Percentiles rank a stretch among this genome's conserved stretches.
Conservation (phyloP, 2,888 invertebrate species). For the Drymonia ruficornis region DNA sequence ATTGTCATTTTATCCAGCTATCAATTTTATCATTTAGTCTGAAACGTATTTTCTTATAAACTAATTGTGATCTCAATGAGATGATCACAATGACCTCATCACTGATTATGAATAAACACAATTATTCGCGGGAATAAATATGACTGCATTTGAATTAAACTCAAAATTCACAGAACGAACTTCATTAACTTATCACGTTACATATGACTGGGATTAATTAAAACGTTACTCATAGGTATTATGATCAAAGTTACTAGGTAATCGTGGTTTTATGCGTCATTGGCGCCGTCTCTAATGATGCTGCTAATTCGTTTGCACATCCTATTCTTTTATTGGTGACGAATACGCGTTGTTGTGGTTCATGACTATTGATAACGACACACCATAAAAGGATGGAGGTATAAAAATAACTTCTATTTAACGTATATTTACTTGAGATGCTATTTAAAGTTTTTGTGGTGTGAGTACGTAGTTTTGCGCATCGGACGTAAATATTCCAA, state of each 20-base stretch:
- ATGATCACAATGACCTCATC: slow-evolving; percentile 27
- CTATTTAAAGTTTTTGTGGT: not conserved
- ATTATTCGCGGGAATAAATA: slow-evolving; percentile 19
- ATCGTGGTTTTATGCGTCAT: slow-evolving; percentile 53
- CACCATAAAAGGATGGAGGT: slow-evolving; percentile 16
- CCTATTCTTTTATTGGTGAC: slow-evolving; percentile 43
- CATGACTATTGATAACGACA: slow-evolving; percentile 26
- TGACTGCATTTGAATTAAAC: slow-evolving; percentile 16
- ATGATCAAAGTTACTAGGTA: slow-evolving; percentile 3
- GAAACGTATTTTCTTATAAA: slow-evolving; percentile 4
- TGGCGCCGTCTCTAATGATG: slow-evolving; percentile 67
- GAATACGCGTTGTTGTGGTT: slow-evolving; percentile 44
- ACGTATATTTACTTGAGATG: not conserved
- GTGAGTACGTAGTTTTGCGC: not conserved
- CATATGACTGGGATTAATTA: slow-evolving; percentile 1
- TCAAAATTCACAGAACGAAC: slow-evolving; percentile 17
- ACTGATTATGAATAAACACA: slow-evolving; percentile 18
- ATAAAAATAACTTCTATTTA: slow-evolving; percentile 8
- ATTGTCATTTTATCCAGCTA: slow-evolving; percentile 4
- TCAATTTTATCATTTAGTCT: slow-evolving; percentile 9
- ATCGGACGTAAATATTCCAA: not conserved
- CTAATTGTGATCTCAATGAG: slow-evolving; percentile 23
- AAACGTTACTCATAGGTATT: not conserved
- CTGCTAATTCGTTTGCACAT: slow-evolving; percentile 66
- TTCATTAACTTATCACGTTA: not conserved